A percentile compares a stretch with the other conserved stretches of the same genome.
These are phyloP conservation scores for Salvelinus namaycush DNA, from an alignment of 2,113 vertebrate species.

Conservation along the genomic window DNA sequence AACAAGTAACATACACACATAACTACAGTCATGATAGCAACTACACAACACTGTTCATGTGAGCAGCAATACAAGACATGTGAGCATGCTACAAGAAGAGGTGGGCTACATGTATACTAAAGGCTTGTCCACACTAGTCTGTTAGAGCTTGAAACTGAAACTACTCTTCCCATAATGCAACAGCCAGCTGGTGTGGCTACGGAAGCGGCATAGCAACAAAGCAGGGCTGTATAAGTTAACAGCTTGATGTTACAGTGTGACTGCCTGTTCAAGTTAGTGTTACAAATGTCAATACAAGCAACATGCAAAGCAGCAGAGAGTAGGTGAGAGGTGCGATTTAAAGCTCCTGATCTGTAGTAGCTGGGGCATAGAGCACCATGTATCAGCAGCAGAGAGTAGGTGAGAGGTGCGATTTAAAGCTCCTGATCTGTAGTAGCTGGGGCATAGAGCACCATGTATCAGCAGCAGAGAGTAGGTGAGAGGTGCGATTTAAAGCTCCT, in stretches of 20 bases:
- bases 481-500: too few relatives aligned
- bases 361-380: too few relatives aligned
- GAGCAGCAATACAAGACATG: not conserved
- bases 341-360: too few relatives aligned
- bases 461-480: too few relatives aligned
- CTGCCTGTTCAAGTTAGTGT: not conserved
- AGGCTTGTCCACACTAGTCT: not conserved
- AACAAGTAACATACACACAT: not conserved
- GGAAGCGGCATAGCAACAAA: not conserved
- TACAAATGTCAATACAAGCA: not conserved
- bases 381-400: too few relatives aligned
- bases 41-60: not conserved
- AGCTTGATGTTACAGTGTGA: not conserved
- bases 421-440: too few relatives aligned
- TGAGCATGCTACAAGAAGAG: not conserved
- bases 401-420: too few relatives aligned
- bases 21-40: not conserved
- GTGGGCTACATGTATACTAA: not conserved
- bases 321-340: too few relatives aligned
- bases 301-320: too few relatives aligned
- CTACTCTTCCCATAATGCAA: conserved; percentile 28
- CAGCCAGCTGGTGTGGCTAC: not conserved
- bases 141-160: not conserved
- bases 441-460: too few relatives aligned
- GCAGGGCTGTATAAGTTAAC: not conserved